These are phyloP conservation scores for Ondatra zibethicus DNA, from an alignment of 2,113 vertebrate genomes.

Conservation along the genomic window DNA sequence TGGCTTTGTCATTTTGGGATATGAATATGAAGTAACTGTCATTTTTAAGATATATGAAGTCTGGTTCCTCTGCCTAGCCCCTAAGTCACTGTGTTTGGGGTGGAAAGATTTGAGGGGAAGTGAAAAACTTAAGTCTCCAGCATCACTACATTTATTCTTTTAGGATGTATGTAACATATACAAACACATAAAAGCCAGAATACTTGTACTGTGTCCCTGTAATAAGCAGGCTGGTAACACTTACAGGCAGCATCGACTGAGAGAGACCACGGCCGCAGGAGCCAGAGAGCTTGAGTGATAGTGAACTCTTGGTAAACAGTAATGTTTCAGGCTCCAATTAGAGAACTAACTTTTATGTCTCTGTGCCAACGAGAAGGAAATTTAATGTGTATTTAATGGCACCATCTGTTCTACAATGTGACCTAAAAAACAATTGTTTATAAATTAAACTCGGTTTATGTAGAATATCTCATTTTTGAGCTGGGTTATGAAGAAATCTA, in stretches of 20 bases:
- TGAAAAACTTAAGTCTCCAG: accelerated
- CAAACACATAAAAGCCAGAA: neutral
- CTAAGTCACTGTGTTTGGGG: neutral
- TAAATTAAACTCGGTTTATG: constrained; percentile 67
- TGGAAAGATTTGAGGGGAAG: neutral
- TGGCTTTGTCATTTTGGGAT: neutral
- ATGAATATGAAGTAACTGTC: neutral
- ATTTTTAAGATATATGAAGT: neutral
- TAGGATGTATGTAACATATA: neutral
- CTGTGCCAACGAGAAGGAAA: constrained; percentile 57
- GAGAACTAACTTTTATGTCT: constrained; percentile 70
- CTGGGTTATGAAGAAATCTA: constrained; percentile 37
- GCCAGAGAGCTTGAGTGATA: constrained; percentile 67
- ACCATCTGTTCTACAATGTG: constrained; percentile 73
- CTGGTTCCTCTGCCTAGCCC: neutral
- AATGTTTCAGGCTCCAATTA: constrained; percentile 61
- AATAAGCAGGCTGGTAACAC: neutral
- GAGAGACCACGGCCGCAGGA: neutral
- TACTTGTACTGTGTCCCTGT: neutral
- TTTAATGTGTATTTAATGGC: constrained; percentile 75
- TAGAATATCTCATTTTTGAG: constrained; percentile 62
- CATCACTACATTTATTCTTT: neutral
- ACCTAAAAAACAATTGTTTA: constrained; percentile 65
- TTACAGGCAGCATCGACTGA: neutral
- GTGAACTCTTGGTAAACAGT: constrained; percentile 32